Percentiles rank a stretch among this genome's conserved stretches.
phyloP scores from a whole-genome alignment of 2,888 invertebrate species.

The Thecophora atra region DNA sequence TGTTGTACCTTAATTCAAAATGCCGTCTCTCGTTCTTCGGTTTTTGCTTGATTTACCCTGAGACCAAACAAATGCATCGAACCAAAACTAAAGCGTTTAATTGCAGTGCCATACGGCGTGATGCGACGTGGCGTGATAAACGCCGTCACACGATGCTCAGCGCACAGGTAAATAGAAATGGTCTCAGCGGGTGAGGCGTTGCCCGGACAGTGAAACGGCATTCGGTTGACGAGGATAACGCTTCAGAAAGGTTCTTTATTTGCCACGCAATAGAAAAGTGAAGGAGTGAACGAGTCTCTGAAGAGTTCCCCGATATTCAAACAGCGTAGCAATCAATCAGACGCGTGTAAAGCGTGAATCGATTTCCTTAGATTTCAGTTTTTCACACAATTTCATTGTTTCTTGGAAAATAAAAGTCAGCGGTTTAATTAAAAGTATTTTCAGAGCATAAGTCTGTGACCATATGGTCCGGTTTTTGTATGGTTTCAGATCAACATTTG shows the following conservation, averaged over 20 bases:
- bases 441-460: neutral
- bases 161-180: neutral
- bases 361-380: neutral
- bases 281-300: neutral
- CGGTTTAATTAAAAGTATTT: neutral
- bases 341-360: neutral
- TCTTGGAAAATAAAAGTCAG: neutral
- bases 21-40: too few relatives aligned
- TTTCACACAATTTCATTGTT: constrained; percentile 1
- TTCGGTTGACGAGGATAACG: too few relatives aligned
- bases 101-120: constrained; percentile 25
- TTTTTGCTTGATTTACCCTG: too few relatives aligned
- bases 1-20: too few relatives aligned
- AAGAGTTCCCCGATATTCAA: neutral
- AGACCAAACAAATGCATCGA: too few relatives aligned
- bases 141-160: constrained; percentile 11
- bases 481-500: constrained; percentile 1
- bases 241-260: too few relatives aligned
- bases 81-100: constrained; percentile 6
- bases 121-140: constrained; percentile 22
- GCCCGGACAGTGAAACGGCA: neutral
- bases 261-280: neutral
- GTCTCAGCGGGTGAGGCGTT: neutral
- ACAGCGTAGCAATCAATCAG: neutral
- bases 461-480: neutral